These are phyloP conservation scores for Stigmatopora nigra DNA, from an alignment of 2,113 vertebrate genomes.

Conservation along the genomic window DNA sequence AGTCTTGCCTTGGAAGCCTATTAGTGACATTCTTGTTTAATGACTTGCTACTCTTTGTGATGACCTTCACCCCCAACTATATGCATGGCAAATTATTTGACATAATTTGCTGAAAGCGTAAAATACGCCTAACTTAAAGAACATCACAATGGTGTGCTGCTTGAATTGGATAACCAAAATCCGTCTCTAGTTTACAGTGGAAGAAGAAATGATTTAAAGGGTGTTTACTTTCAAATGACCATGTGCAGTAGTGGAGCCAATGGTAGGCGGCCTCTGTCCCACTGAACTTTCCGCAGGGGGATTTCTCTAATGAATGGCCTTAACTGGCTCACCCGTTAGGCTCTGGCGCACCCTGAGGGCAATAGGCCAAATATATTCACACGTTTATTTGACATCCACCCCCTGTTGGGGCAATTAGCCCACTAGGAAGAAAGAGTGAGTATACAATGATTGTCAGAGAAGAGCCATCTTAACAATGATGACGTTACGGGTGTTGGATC, in stretches of 20 bases:
- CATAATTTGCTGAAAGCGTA: not conserved
- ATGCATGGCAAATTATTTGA: not conserved
- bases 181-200: not conserved
- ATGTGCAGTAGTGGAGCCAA: constrained; percentile 20
- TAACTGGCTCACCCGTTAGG: constrained; percentile 42
- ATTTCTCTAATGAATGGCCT: constrained; percentile 43
- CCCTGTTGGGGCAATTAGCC: constrained; percentile 42
- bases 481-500: constrained; percentile 37
- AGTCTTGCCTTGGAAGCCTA: constrained; percentile 30
- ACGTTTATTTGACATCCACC: constrained; percentile 26
- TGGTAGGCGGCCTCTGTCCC: constrained; percentile 32
- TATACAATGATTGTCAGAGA: constrained; percentile 11
- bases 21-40: constrained; percentile 19
- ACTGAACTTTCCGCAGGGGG: constrained; percentile 38
- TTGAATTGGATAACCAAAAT: not conserved
- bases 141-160: not conserved
- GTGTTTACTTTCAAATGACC: constrained; percentile 32
- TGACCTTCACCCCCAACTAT: constrained; percentile 14
- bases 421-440: constrained; percentile 39
- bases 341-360: constrained; percentile 34
- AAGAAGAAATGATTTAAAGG: constrained; percentile 17
- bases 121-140: not conserved
- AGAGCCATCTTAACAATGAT: constrained; percentile 27
- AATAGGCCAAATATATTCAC: constrained; percentile 54
- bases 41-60: constrained; percentile 15